Evolutionary conservation across 2,113 vertebrate genomes (phyloP).

Genomic region (Cheirogaleus medius): DNA sequence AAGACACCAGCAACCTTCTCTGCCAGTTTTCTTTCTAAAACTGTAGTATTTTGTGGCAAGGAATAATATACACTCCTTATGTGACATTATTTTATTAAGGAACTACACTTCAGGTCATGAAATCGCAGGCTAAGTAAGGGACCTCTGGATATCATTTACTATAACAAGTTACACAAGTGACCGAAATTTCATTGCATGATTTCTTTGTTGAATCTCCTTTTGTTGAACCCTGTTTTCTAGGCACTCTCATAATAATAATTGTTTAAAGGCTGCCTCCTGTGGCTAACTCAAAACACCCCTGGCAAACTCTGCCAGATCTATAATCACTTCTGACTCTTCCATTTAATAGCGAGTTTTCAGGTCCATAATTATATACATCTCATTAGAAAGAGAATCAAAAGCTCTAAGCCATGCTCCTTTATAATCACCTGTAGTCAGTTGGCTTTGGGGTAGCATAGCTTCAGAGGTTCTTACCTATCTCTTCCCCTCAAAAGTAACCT

Average conservation of each 20-base stretch:
- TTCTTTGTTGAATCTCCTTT: neutral
- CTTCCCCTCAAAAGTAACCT: neutral
- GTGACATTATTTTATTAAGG: neutral
- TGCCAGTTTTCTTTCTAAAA: neutral
- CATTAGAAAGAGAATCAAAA: neutral
- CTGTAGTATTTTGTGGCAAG: neutral
- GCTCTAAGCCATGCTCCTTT: neutral
- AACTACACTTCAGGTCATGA: neutral
- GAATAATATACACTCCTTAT: neutral
- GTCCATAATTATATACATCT: neutral
- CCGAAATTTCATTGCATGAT: neutral
- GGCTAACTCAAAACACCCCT: neutral
- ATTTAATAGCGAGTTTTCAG: neutral
- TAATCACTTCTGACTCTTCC: neutral
- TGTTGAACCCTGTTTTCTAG: neutral
- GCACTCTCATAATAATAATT: neutral
- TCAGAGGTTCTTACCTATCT: neutral
- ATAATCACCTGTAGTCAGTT: neutral
- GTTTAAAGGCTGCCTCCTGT: neutral
- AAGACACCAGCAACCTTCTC: neutral
- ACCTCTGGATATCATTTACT: neutral
- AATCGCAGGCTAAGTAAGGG: neutral
- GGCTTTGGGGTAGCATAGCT: neutral
- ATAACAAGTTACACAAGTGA: neutral
- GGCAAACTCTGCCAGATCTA: neutral